Evolutionary conservation across 2,797 vertebrate genomes (phyloP), one percentile per base, ranked within the genome.

Genomic region (Sarcoramphus papa): DNA sequence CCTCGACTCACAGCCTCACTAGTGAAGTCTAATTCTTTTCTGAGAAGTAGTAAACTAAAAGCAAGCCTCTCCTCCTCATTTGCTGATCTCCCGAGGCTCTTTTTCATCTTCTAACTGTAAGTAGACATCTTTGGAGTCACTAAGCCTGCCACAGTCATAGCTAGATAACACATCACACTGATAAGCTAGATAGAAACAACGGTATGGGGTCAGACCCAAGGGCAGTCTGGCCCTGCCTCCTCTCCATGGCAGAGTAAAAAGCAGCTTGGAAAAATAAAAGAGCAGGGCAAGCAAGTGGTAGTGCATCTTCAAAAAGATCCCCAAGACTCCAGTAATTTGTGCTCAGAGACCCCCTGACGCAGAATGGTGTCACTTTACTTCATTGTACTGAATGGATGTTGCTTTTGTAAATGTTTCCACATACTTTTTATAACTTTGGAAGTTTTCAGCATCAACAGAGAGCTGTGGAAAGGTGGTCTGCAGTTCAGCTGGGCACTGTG

Each of bases 301-400:
- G 3, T 37, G 7, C 8, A 47, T 33, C 59, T 48, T 57, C 59
- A 54, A 7, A 77, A 78, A 78, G 14, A 37, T 35, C 54, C 47
- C 50, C 14, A 43, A 45, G 33, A 20, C 33, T 73, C 14, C 50
- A 43, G 12, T 12, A 15, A 17, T 69, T 31, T 23, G 3, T 90
- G 25, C 50, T 60, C 12, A 27, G 47, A 82, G 45, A 6, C 10
- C 5, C 12, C 47, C 10, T 23, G 30, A 37, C 0, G 7, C 64
- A 77, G 47, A 35, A 43, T 5, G 5, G 3, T 51, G 48, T 35
- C 35, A 2, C 30, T 72, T 75, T 56, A 4, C 9, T 41, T 73
- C 10, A 3, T 6, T 7, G 21, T 35, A 14, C 19, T 0, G 0
- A 43, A 21, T 4, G 28, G 12, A 6, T 75, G 63, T n/a, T 56